Base-by-base conservation (phyloP, 1,140 invertebrate genomes). In the Ladona fulva region DNA sequence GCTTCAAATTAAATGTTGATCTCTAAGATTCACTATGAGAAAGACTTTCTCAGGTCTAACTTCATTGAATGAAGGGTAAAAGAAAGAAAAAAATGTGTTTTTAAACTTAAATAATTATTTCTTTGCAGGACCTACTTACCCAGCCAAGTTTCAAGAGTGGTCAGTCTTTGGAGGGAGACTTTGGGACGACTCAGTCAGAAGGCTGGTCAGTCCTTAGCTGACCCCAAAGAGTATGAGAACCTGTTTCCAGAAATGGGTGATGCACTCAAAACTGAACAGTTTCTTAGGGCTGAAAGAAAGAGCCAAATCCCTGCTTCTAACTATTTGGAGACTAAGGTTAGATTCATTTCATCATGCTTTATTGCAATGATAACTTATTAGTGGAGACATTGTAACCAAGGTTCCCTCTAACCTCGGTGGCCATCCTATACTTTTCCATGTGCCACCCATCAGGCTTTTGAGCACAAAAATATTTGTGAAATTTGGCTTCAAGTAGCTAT, bases 211-310 rank as follows among this genome's bases (percentile, higher is more conserved):
- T 95, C 95, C 76, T 86, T 99, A 73, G 98, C 98, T 10, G 96
- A 99, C 89, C 98, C 97, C 0, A 89, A 91, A 73, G 92, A 98
- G 80, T 99, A 99, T 84, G 95, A 97, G 83, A 99, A 99, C 87
- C 87, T 99, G 44, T 99, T 99, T 84, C 96, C 97, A 0, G 95
- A 94, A 1, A 91, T 93, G 77, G 86, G 86, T 74, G 92, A 97
- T 80, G 88, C 92, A 0, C 83, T 96, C 0, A 91, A 91, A 82
- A 90, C 92, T 0, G 94, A 97, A 85, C 87, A 91, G 79, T 93
- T 88, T 82, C 81, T 93, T 59, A 84, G 86, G 74, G 83, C 86
- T 25, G 87, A 90, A 79, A 86, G 86, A 52, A 86, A 86, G 44
- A 82, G 83, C 14, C 83, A 85, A 25, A 84, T 88, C 37, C 89